These are phyloP conservation scores for Drosophila tanythrix DNA, from an alignment of 2,888 invertebrate genomes.

Conservation along the genomic window DNA sequence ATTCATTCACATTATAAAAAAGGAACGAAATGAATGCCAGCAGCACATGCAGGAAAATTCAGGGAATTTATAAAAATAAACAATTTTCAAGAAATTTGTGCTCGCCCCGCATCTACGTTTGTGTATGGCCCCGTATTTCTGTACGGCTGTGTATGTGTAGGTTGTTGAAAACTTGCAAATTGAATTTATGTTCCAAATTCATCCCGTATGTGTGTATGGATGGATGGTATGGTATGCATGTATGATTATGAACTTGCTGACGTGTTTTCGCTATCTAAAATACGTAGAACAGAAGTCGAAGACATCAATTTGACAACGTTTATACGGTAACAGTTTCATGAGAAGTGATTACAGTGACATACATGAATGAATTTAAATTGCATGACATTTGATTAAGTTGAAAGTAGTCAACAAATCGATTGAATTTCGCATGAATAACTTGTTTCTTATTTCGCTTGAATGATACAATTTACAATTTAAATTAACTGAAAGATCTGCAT, in stretches of 20 bases:
- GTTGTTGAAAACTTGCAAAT: slow-evolving; percentile 33
- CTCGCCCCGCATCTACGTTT: slow-evolving; percentile 2
- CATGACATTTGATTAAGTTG: neutral
- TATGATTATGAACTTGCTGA: slow-evolving; percentile 5
- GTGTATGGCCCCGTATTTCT: neutral
- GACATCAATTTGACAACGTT: neutral
- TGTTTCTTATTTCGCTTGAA: neutral
- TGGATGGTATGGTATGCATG: neutral
- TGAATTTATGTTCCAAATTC: slow-evolving; percentile 14
- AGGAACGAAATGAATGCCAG: slow-evolving; percentile 29
- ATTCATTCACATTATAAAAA: slow-evolving; percentile 13
- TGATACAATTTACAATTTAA: neutral
- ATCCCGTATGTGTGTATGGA: neutral
- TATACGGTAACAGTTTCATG: neutral
- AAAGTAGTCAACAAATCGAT: neutral
- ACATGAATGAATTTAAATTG: neutral
- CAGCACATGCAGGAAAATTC: slow-evolving; percentile 32
- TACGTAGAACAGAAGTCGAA: slow-evolving; percentile 35
- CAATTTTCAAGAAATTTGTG: slow-evolving; percentile 50
- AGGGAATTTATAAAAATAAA: slow-evolving; percentile 68
- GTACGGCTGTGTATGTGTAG: neutral
- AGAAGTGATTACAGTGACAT: neutral
- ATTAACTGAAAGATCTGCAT: neutral
- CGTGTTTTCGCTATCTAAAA: slow-evolving; percentile 39
- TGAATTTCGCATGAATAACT: neutral